These are phyloP conservation scores for Drosophila sturtevanti DNA, from an alignment of 1,140 invertebrate genomes.

Conservation along the genomic window DNA sequence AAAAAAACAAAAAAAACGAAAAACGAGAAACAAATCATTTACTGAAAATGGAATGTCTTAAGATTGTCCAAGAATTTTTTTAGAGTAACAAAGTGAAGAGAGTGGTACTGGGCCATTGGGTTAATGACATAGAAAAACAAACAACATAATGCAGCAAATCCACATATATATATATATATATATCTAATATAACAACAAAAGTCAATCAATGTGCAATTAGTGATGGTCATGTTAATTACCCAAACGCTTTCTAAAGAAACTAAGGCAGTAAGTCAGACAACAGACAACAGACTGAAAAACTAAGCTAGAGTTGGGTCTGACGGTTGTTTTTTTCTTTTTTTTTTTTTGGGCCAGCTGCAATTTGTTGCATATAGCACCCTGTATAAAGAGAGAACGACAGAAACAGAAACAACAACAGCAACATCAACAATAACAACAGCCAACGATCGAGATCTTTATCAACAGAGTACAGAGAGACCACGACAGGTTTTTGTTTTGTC, in stretches of 20 bases:
- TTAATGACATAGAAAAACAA: slow-evolving; percentile 51
- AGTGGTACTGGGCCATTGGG: slow-evolving; percentile 8
- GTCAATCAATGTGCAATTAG: slow-evolving; percentile 77
- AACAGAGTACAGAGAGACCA: slow-evolving; percentile 67
- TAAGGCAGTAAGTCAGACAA: slow-evolving; percentile 68
- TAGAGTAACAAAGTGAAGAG: background rate
- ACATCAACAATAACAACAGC: slow-evolving; percentile 3
- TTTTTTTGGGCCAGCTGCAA: slow-evolving; percentile 56
- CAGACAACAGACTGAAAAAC: background rate
- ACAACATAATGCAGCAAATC: slow-evolving; percentile 35
- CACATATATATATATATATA: too few species aligned
- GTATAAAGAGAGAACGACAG: slow-evolving; percentile 39
- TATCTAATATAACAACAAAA: slow-evolving; percentile 38
- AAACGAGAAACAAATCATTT: too few species aligned
- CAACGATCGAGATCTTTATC: slow-evolving; percentile 77
- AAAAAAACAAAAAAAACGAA: too few species aligned
- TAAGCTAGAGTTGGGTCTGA: background rate
- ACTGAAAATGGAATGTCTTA: background rate
- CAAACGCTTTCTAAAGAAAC: slow-evolving; percentile 65
- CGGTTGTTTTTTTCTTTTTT: too few species aligned
- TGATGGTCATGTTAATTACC: slow-evolving; percentile 55
- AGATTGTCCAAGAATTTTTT: background rate
- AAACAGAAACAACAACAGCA: too few species aligned
- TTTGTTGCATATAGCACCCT: slow-evolving; percentile 69
- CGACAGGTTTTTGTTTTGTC: slow-evolving; percentile 82